Evolutionary conservation across 1,140 invertebrate species (phyloP).

Genomic region (Camponotus vicinus): DNA sequence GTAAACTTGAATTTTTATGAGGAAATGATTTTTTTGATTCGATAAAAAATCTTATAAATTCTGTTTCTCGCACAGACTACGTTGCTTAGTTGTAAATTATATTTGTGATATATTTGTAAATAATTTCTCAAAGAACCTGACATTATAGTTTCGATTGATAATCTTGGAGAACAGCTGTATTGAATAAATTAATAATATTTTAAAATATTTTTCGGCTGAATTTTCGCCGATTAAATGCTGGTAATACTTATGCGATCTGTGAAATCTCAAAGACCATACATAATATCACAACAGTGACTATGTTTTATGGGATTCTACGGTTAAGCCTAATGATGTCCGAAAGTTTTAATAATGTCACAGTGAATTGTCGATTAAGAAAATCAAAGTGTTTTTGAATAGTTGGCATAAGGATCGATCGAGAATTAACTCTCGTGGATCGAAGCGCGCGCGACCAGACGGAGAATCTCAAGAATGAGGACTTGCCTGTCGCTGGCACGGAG

Average conservation of each 20-base stretch:
- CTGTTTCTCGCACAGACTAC: background rate
- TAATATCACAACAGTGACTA: background rate
- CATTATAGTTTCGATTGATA: background rate
- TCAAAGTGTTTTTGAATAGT: conserved; percentile 16
- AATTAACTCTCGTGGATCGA: conserved; percentile 44
- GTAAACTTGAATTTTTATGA: conserved; percentile 6
- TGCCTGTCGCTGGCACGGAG: conserved; percentile 85
- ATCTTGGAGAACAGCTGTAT: background rate
- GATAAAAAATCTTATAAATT: too few relatives aligned
- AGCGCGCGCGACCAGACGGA: conserved; percentile 61
- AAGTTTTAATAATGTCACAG: background rate
- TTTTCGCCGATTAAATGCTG: conserved; percentile 10
- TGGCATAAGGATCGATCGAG: conserved; percentile 48
- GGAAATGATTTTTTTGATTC: background rate
- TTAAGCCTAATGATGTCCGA: background rate
- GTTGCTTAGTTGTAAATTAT: background rate
- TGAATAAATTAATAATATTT: background rate
- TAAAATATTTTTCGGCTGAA: background rate
- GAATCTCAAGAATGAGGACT: conserved; percentile 83
- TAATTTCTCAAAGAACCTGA: background rate
- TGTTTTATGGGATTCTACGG: background rate
- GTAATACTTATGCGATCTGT: background rate
- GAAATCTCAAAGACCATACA: background rate
- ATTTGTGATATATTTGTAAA: background rate
- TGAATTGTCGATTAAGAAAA: background rate